Conservation (phyloP, 2,113 vertebrate species). For the Cyprinus carpio region DNA sequence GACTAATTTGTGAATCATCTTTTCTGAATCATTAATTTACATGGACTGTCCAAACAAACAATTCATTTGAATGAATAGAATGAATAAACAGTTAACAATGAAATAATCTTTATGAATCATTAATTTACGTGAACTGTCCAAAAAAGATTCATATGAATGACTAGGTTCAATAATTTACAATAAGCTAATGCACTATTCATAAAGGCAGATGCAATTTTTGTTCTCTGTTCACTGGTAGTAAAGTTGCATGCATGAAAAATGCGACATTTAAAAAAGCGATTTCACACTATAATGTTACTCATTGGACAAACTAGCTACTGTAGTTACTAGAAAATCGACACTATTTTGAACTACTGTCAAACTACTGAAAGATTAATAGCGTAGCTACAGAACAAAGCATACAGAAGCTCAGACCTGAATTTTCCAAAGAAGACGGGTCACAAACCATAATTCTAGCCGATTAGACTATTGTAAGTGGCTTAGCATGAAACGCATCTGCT, state of each 20-base stretch:
- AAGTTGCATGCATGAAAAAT: neutral
- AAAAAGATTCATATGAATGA: neutral
- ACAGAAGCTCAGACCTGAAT: neutral
- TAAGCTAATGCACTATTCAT: no score
- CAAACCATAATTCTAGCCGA: neutral
- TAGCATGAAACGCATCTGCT: neutral
- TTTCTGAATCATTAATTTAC: no score
- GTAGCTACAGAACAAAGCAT: neutral
- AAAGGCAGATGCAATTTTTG: neutral
- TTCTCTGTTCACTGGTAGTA: neutral
- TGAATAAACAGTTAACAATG: no score
- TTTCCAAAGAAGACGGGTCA: slow-evolving; percentile 16
- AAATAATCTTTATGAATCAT: no score
- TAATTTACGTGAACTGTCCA: neutral
- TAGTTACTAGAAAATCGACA: neutral
- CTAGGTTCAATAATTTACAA: neutral
- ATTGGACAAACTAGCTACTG: neutral
- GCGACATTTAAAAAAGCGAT: neutral
- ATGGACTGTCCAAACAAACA: no score
- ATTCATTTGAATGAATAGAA: no score
- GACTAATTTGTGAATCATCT: no score
- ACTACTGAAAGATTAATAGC: neutral
- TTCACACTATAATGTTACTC: neutral
- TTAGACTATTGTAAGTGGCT: slow-evolving; percentile 21
- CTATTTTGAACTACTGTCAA: neutral